Evolutionary conservation across 2,888 invertebrate genomes (phyloP), one percentile per base, ranked within the genome.

Genomic region (Dasypolia templi): DNA sequence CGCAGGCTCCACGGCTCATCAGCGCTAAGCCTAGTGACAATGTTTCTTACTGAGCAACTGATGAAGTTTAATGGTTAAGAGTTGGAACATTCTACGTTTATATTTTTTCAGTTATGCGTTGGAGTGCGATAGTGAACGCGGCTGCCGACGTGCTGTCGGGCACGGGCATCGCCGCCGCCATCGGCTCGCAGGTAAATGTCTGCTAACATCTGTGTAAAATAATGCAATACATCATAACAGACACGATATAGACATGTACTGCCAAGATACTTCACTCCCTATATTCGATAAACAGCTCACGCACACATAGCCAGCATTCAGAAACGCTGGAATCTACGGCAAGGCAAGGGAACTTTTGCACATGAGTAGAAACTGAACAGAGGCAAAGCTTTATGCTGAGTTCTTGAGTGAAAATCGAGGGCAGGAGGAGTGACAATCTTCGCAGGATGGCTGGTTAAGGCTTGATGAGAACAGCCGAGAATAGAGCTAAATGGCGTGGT

Each of bases 161-260:
- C 64, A 97, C 97, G 26, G 98, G 98, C 53, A 97, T 97, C 71
- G 97, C 97, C 65, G 97, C 97, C 55, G 97, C 97, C 22, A 97
- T 97, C 56, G 97, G 97, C 85, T 92, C 95, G 55, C 95, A 95
- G 95, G 96, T 96, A 93, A 85, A 59, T 17, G 44, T 46, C 63
- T 69, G 29, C 32, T 59, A 26, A 42, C 63, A 2, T 22, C 19
- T n/a, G n/a, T n/a, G n/a, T n/a, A n/a, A n/a, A n/a, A n/a, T n/a
- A n/a, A n/a, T n/a, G n/a, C n/a, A n/a, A n/a, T 19, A 53, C n/a
- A 51, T 58, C 26, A 11, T n/a, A 35, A 29, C n/a, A 46, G 3
- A 55, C 39, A 35, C 29, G 42, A 53, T 51, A 32, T 14, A 55
- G 19, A 26, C 19, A 46, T n/a, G 14, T 12, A 32, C 51, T 17